Percentiles rank a stretch among this genome's conserved stretches.
Conservation (phyloP, 2,113 vertebrate genomes). For the Serinus canaria region DNA sequence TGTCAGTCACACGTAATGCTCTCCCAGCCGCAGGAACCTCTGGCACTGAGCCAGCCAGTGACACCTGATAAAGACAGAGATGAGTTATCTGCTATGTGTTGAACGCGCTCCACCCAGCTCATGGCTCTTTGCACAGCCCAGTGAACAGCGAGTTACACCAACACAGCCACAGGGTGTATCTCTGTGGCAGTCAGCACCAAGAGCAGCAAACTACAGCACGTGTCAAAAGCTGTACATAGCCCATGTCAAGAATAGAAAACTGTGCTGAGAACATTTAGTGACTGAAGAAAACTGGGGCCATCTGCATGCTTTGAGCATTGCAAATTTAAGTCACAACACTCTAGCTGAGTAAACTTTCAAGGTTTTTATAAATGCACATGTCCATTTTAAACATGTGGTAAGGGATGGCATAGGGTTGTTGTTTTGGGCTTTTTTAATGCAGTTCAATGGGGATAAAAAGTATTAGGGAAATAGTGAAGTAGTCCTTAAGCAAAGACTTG, state of each 20-base stretch:
- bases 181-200: background rate
- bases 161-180: background rate
- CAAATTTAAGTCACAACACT: background rate
- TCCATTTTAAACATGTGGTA: background rate
- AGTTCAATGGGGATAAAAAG: background rate
- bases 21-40: background rate
- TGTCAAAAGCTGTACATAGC: background rate
- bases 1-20: background rate
- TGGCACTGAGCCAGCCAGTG: background rate
- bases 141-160: background rate
- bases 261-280: background rate
- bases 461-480: background rate
- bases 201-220: background rate
- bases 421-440: background rate
- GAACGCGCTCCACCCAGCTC: accelerated
- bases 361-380: background rate
- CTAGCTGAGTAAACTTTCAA: background rate
- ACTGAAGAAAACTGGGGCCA: background rate
- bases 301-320: background rate
- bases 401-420: background rate
- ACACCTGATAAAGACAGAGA: background rate
- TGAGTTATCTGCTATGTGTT: accelerated
- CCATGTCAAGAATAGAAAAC: background rate
- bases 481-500: background rate
- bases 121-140: background rate